Conservation (phyloP, 1,140 invertebrate species). For the Ooceraea biroi region DNA sequence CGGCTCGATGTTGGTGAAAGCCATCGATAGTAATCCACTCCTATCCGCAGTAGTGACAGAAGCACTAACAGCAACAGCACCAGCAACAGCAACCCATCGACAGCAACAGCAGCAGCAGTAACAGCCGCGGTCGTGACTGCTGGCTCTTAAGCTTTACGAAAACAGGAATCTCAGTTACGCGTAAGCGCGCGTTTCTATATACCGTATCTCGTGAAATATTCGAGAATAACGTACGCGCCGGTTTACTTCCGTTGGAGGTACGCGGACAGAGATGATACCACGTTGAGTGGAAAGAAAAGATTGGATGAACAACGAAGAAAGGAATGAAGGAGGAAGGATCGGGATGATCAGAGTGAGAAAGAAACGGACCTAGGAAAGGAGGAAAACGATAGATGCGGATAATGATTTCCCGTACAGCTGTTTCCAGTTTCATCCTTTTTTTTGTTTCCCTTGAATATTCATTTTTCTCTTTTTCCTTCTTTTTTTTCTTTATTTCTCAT, state of each 20-base stretch:
- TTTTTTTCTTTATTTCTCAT: slow-evolving; percentile 71
- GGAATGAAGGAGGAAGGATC: slow-evolving; percentile 63
- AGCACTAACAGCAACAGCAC: no score
- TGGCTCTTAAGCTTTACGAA: slow-evolving; percentile 51
- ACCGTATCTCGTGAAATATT: slow-evolving; percentile 57
- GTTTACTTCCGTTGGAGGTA: slow-evolving; percentile 66
- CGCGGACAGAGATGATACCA: slow-evolving; percentile 38
- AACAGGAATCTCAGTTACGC: slow-evolving; percentile 69
- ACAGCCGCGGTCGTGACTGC: slow-evolving; percentile 61
- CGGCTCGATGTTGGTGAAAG: slow-evolving; percentile 61
- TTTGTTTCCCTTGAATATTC: slow-evolving; percentile 41
- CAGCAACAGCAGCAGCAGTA: slow-evolving; percentile 61
- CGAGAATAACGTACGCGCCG: slow-evolving; percentile 40
- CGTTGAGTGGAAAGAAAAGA: neutral
- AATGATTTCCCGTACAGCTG: slow-evolving; percentile 47
- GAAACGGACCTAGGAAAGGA: slow-evolving; percentile 61
- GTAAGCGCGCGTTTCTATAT: slow-evolving; percentile 38
- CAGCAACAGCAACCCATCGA: no score
- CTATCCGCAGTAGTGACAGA: slow-evolving; percentile 55
- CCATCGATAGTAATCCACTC: slow-evolving; percentile 70
- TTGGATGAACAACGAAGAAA: neutral
- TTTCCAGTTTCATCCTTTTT: slow-evolving; percentile 47
- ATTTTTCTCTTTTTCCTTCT: slow-evolving; percentile 37
- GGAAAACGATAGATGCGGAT: slow-evolving; percentile 57
- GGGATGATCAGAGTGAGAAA: slow-evolving; percentile 62